Base-by-base conservation (phyloP, 2,888 invertebrate genomes). In the Eustalomyia histrio region DNA sequence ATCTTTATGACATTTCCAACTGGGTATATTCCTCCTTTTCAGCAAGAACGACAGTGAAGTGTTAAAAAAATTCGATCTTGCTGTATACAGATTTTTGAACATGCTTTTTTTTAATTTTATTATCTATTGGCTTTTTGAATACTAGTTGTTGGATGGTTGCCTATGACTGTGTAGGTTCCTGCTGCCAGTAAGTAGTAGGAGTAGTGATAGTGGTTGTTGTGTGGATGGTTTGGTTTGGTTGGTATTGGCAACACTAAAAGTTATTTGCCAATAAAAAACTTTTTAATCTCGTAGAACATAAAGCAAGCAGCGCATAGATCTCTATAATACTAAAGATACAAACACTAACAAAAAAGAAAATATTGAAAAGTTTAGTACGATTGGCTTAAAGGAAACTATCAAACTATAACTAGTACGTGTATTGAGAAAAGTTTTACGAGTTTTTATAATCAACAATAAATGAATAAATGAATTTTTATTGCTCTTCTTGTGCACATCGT, bases 401-500 rank as follows among this genome's bases (percentile, higher is more conserved):
- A 68, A 58, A 72, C 39, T 67, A 71, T 75, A 60, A 74, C 39
- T 67, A 29, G 61, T 61, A 61, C 71, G 75, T 80, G 75, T 63
- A 61, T 47, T 75, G 68, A 65, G 58, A 10, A 75, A 76, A 72
- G 71, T 71, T 75, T 75, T 58, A 57, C 57, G 61, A 61, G 47
- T 61, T 65, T 73, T 60, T 60, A 35, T 71, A 73, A 68, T 64
- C 73, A 79, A 73, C 79, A 63, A 73, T 73, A 68, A 79, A 68
- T 68, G 73, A 63, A 73, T 73, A 68, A 79, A 68, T 68, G 73
- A 43, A 73, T 79, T 72, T 78, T 68, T 79, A 68, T 79, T 79
- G 53, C 72, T 55, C 4, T 47, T 24, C 47, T 61, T 61, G n/a
- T n/a, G 43, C 61, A 21, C 12, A 53, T 29, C 67, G 65, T 61